These are phyloP conservation scores for Chaetophractus vellerosus DNA, from an alignment of 2,797 vertebrate species.

Conservation along the genomic window DNA sequence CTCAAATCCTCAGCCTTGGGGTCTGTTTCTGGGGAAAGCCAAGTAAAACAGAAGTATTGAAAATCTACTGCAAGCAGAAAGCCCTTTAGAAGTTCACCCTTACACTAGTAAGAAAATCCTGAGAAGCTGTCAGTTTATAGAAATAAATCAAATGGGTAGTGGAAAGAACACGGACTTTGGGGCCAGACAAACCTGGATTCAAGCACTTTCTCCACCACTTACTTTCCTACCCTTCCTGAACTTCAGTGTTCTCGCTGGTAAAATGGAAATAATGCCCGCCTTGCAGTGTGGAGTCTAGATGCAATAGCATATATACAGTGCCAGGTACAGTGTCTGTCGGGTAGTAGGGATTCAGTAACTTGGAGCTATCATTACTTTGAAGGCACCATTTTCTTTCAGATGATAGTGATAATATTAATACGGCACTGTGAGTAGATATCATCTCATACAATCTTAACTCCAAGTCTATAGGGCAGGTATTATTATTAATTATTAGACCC, in stretches of 20 bases:
- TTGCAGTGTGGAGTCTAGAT: background rate
- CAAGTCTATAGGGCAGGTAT: background rate
- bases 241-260: background rate
- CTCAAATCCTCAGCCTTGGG: conserved; percentile 8
- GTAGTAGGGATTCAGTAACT: background rate
- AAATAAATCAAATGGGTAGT: background rate
- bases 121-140: conserved; percentile 9
- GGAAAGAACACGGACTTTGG: conserved; percentile 14
- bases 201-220: conserved; percentile 3
- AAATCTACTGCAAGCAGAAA: background rate
- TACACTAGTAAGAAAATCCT: background rate
- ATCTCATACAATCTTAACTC: background rate
- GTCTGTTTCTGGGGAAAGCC: background rate
- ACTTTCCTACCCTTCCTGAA: background rate
- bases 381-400: background rate
- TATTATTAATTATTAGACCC: background rate
- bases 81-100: background rate
- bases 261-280: background rate
- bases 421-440: background rate
- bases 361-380: background rate
- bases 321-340: background rate
- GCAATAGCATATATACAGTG: background rate
- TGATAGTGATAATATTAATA: background rate
- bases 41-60: background rate
- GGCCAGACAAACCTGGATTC: background rate